A percentile compares a stretch with the other conserved stretches of the same genome.
Evolutionary conservation across 2,888 invertebrate species (phyloP).

Genomic region (Strigamia transsilvanica): DNA sequence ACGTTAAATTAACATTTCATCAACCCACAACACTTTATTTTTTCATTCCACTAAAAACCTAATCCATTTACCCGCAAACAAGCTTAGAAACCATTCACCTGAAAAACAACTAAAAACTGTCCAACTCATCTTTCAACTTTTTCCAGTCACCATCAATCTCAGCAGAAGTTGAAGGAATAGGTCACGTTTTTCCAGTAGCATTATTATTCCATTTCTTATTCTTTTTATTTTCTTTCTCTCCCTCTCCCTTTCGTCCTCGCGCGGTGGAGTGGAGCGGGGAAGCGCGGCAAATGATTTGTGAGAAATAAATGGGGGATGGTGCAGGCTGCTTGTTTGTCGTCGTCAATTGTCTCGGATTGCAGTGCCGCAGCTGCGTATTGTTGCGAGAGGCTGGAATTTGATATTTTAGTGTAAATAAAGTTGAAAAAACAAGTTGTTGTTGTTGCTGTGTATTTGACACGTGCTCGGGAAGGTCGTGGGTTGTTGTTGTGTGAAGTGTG

Average conservation of each 20-base stretch:
- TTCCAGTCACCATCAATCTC: not conserved
- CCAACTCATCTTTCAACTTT: not conserved
- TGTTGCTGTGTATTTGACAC: too few relatives aligned
- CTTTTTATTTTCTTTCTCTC: not conserved
- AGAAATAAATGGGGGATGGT: slow-evolving; percentile 10
- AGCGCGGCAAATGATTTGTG: slow-evolving; percentile 39
- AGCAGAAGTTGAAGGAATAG: slow-evolving; percentile 7
- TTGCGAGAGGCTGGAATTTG: too few relatives aligned
- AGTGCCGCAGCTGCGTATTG: too few relatives aligned
- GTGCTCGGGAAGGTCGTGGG: too few relatives aligned
- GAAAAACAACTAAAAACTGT: not conserved
- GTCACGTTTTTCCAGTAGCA: slow-evolving; percentile 42
- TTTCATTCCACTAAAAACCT: too few relatives aligned
- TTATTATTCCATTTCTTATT: slow-evolving; percentile 8
- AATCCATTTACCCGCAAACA: not conserved
- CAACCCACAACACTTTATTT: too few relatives aligned
- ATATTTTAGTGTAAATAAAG: too few relatives aligned
- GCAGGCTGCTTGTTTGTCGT: too few relatives aligned
- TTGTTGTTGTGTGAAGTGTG: not conserved
- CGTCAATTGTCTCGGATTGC: not conserved
- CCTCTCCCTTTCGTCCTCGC: not conserved
- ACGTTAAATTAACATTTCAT: too few relatives aligned
- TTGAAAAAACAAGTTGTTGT: too few relatives aligned
- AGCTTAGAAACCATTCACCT: not conserved
- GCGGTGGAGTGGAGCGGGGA: not conserved